These are phyloP conservation scores for Setophaga coronata DNA, from an alignment of 2,113 vertebrate species.

Conservation along the genomic window DNA sequence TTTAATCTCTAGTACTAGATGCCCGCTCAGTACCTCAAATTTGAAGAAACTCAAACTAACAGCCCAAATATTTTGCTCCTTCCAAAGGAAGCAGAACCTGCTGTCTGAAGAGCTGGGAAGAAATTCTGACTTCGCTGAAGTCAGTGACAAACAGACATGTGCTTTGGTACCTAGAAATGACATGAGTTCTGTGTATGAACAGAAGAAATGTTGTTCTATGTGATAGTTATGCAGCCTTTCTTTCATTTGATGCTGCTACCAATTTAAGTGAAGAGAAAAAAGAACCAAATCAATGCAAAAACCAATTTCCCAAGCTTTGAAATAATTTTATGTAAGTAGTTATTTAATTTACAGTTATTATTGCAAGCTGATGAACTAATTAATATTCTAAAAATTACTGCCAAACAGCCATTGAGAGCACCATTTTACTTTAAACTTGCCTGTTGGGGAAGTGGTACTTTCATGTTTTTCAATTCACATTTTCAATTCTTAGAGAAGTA, in stretches of 20 bases:
- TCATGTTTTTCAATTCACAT: neutral
- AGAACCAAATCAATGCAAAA: neutral
- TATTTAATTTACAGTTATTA: neutral
- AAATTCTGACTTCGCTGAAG: neutral
- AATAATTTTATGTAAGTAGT: neutral
- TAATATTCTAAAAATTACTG: neutral
- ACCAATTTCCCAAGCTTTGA: neutral
- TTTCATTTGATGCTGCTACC: neutral
- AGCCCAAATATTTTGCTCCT: neutral
- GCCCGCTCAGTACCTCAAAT: neutral
- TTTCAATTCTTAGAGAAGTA: neutral
- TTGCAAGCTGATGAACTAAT: neutral
- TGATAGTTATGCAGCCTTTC: neutral
- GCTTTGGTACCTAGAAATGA: neutral
- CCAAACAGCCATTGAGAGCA: neutral
- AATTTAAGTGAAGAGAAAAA: neutral
- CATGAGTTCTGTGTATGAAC: neutral
- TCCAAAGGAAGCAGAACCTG: neutral
- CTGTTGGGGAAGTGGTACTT: neutral
- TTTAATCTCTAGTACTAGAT: neutral
- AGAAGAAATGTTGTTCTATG: neutral
- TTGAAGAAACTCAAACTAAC: neutral
- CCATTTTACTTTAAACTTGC: neutral
- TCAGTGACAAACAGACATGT: neutral
- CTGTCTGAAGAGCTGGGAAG: neutral